A percentile compares a stretch with the other conserved stretches of the same genome.
phyloP scores from a whole-genome alignment of 2,888 invertebrate species.

The Heliothis peltigera region DNA sequence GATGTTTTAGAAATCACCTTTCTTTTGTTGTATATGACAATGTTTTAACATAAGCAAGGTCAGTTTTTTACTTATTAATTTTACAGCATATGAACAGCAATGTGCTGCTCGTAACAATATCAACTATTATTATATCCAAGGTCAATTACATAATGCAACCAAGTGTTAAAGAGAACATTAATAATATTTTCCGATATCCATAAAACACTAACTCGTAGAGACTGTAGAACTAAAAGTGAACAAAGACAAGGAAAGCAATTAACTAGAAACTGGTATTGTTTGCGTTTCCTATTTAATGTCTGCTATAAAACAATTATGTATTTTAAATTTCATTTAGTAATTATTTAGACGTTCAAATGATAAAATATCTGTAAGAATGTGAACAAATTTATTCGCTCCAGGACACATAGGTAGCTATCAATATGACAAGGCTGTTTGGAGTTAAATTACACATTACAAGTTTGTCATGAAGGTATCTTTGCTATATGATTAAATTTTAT shows the following conservation, averaged over 20 bases:
- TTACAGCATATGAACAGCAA: conserved; percentile 4
- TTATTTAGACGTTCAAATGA: neutral
- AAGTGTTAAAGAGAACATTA: conserved; percentile 19
- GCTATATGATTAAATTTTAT: neutral
- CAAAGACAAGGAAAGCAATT: neutral
- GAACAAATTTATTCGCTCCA: neutral
- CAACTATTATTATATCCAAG: conserved; percentile 8
- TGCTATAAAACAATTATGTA: no score
- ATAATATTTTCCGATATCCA: conserved; percentile 4
- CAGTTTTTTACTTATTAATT: conserved; percentile 12
- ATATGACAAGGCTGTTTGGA: neutral
- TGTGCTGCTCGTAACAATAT: neutral
- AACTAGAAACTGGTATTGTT: neutral
- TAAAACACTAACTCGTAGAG: neutral
- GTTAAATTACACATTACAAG: neutral
- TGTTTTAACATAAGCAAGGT: conserved; percentile 32
- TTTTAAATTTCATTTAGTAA: neutral
- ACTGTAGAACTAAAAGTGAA: neutral
- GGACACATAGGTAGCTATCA: neutral
- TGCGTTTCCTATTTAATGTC: neutral
- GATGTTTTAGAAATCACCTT: neutral
- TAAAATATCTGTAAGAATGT: neutral
- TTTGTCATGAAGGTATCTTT: neutral
- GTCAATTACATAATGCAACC: conserved; percentile 7
- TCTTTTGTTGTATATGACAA: neutral